A percentile compares a stretch with the other conserved stretches of the same genome.
These are phyloP conservation scores for Drosophila santomea DNA, from an alignment of 1,140 invertebrate species.

Conservation along the genomic window DNA sequence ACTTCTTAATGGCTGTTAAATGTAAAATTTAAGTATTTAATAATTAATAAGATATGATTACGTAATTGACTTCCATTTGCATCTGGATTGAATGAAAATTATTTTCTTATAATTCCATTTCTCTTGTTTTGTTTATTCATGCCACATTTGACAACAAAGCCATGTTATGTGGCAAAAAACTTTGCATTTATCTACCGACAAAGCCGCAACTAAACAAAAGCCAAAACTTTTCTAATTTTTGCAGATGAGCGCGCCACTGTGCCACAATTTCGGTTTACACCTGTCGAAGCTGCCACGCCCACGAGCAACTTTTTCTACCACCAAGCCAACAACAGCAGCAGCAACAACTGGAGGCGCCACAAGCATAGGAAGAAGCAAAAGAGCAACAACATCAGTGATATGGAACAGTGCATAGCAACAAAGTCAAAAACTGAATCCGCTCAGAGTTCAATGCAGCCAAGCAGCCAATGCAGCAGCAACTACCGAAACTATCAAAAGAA, in stretches of 20 bases:
- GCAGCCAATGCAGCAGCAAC: constrained; percentile 10
- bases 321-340: constrained; percentile 9
- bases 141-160: not conserved
- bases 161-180: not conserved
- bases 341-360: constrained; percentile 5
- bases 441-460: constrained; percentile 63
- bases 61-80: too few relatives aligned
- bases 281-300: constrained; percentile 63
- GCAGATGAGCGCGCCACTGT: constrained; percentile 66
- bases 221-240: constrained; percentile 67
- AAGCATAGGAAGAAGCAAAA: constrained; percentile 14
- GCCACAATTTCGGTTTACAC: constrained; percentile 57
- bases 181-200: constrained; percentile 8
- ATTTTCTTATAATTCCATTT: too few relatives aligned
- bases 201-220: constrained; percentile 19
- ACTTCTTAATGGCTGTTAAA: not conserved
- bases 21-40: not conserved
- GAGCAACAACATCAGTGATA: constrained; percentile 64
- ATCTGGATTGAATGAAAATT: too few relatives aligned
- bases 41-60: not conserved
- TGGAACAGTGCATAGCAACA: constrained; percentile 77
- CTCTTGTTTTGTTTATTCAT: not conserved
- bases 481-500: constrained; percentile 57
- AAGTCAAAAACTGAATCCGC: constrained; percentile 63
- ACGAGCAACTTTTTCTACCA: constrained; percentile 45